A percentile compares a stretch with the other conserved stretches of the same genome.
Conservation (phyloP, 1,140 invertebrate genomes). For the Armadillidium nasatum region DNA sequence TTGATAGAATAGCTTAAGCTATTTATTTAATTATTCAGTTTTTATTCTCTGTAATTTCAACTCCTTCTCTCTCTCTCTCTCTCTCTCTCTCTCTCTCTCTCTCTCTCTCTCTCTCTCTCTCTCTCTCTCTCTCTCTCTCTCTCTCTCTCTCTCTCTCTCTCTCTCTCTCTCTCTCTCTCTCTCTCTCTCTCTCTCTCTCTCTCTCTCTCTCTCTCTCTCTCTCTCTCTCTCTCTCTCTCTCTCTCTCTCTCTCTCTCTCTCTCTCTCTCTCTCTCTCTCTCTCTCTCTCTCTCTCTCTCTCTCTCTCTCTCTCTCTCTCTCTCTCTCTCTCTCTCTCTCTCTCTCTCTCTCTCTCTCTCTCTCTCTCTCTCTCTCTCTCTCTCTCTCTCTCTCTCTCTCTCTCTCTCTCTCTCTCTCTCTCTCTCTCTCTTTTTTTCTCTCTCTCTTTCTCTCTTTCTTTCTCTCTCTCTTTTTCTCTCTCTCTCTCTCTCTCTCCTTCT, state of each 20-base stretch:
- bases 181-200: no score
- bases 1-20: no score
- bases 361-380: not conserved
- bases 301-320: not conserved
- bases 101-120: no score
- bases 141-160: no score
- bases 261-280: not conserved
- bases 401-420: not conserved
- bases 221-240: not conserved
- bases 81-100: no score
- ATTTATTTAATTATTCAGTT: no score
- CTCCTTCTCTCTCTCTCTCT: no score
- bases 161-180: no score
- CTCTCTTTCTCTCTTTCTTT: not conserved
- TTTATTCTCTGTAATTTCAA: no score
- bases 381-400: not conserved
- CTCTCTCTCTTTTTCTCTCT: not conserved
- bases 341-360: not conserved
- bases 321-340: not conserved
- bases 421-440: not conserved
- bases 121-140: no score
- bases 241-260: constrained; percentile 2
- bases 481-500: not conserved
- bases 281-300: constrained; percentile 2
- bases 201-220: not conserved